Percentiles rank a stretch among this genome's conserved stretches.
Evolutionary conservation across 2,113 vertebrate species (phyloP).

Genomic region (Dipodomys stephensi): DNA sequence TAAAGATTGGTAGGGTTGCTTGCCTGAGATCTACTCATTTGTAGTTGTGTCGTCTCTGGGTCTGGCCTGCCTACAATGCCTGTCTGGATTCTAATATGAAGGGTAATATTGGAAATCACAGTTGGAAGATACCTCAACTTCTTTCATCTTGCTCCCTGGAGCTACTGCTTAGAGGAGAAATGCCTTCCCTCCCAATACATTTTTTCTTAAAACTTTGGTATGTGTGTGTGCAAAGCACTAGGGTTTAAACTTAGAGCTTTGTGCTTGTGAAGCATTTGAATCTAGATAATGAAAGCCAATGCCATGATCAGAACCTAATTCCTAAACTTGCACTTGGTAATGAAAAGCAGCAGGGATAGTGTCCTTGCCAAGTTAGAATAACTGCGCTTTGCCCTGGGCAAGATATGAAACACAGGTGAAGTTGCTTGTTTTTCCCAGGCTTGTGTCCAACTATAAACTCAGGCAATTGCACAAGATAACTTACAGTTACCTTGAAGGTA

Average conservation of each 20-base stretch:
- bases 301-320: neutral
- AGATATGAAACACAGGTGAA: neutral
- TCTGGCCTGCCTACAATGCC: too few relatives aligned
- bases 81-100: too few relatives aligned
- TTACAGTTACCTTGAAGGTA: conserved; percentile 28
- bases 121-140: too few relatives aligned
- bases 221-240: too few relatives aligned
- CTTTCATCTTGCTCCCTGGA: neutral
- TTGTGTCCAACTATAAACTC: neutral
- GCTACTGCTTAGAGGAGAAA: too few relatives aligned
- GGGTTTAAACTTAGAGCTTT: too few relatives aligned
- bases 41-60: neutral
- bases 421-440: neutral
- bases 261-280: neutral
- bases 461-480: neutral
- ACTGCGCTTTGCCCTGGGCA: neutral
- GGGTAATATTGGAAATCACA: too few relatives aligned
- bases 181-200: neutral
- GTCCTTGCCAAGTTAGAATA: neutral
- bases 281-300: conserved; percentile 18
- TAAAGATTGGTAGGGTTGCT: neutral
- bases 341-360: neutral
- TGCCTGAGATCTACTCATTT: neutral
- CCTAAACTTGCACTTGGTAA: conserved; percentile 5
- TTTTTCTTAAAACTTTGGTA: too few relatives aligned